Base-by-base conservation (phyloP, 1,140 invertebrate species). In the Diorhabda elongata region DNA sequence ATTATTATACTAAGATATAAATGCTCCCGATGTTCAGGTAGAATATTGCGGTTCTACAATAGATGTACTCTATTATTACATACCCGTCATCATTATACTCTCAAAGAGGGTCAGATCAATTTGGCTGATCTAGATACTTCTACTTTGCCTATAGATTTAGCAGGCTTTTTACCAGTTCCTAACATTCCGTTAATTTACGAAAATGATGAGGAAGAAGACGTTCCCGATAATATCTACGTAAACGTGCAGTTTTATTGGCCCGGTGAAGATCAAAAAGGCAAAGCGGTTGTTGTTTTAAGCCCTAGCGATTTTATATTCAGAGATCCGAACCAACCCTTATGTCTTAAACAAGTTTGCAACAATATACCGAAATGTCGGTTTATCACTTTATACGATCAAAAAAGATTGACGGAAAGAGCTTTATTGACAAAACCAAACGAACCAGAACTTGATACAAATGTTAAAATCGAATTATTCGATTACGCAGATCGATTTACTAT, bases 41-140 rank as follows among this genome's bases (percentile, higher is more conserved):
- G 70, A 41, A 45, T 42, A 5, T 62, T 73, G 3, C 71, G 64
- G 47, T 79, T 77, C 69, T 79, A 77, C 70, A 79, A 79, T 70
- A 71, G 76, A 47, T 79, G 78, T 70, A 70, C 76, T 2, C 68
- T 79, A 26, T 62, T 78, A n/a, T 69, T 79, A n/a, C 78, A 79
- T 64, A 69, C 72, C 6, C 68, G 78, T 44, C 69, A 72, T 11
- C 78, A 79, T 67, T 79, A 67, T 58, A 71, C 5, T 57, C 44
- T 71, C 41, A 45, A 65, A 44, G 64, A 72, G 57, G 77, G 77
- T 45, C n/a, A 58, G n/a, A 74, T 79, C 3, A 67, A 77, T 72
- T 58, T 79, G n/a, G 61, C 71, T 11, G 66, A 75, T 58, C 64
- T 79, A 58, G 72, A 76, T 47, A 69, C 77, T 9, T 66, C 9